Base-by-base conservation (phyloP, 2,888 invertebrate genomes). In the Phorcus lineatus region DNA sequence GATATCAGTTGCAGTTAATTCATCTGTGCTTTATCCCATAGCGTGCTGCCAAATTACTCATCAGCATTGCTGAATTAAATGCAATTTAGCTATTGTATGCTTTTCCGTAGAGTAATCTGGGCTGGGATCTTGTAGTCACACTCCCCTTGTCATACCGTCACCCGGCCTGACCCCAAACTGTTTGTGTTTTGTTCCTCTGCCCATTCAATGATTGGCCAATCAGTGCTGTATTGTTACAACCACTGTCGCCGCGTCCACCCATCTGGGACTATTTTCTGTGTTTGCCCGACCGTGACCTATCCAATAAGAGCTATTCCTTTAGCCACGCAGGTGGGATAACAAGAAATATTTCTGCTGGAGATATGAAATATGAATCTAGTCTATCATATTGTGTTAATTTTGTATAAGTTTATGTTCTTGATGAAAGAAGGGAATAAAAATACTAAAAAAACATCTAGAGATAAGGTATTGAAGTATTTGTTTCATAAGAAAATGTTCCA, bases 181-280 rank as follows among this genome's bases (percentile, higher is more conserved):
- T 28, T 70, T 70, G 70, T 70, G 70, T 70, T 70, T 70, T 70
- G 70, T 70, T 31, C 28, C 36, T 17, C 40, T n/a, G 70, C 17
- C 70, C n/a, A 70, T 70, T 70, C 31, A 36, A 19, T 70, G 70
- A 70, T 70, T 70, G 70, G 70, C 70, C 70, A 70, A 70, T 70
- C 28, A 70, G 31, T 19, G 31, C 36, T 28, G n/a, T 36, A 70
- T 70, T 70, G 70, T 70, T 36, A 11, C 19, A 36, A 19, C 31
- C 70, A 40, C 36, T 70, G 70, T 28, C 67, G 31, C 24, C 67
- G 28, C 31, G 67, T 19, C 40, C 28, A 70, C 19, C 70, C 70
- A 70, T 70, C 70, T 70, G 70, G n/a, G 70, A 40, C 36, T 70
- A 70, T 70, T 70, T 70, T 70, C 40, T 40, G 19, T 70, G 70